A percentile compares a stretch with the other conserved stretches of the same genome.
Evolutionary conservation across 2,797 vertebrate genomes (phyloP).

Genomic region (Anas acuta): DNA sequence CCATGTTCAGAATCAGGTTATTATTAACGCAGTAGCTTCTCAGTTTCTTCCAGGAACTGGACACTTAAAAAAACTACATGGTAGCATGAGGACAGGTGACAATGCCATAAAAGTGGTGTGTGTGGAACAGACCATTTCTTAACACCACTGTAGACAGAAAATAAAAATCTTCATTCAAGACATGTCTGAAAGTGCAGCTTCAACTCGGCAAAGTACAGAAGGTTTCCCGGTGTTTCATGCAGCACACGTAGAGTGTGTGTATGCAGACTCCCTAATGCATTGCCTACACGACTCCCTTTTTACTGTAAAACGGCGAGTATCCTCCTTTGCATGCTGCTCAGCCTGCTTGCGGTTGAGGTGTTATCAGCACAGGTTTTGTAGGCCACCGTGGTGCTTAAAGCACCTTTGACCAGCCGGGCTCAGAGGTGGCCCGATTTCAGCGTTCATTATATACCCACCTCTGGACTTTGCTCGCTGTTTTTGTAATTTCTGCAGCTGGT

Average conservation of each 20-base stretch:
- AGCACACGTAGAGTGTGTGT: background rate
- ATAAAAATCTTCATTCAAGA: background rate
- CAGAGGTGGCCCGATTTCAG: background rate
- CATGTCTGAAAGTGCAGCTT: background rate
- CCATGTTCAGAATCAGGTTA: background rate
- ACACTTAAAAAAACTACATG: background rate
- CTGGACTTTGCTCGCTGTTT: background rate
- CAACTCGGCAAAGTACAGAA: background rate
- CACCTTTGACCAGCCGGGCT: background rate
- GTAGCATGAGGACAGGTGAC: background rate
- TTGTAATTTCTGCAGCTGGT: background rate
- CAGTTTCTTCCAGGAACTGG: background rate
- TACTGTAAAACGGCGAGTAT: background rate
- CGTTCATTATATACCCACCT: background rate
- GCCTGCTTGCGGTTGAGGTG: background rate
- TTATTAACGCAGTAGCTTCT: background rate
- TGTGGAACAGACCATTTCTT: background rate
- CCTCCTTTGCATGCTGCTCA: background rate
- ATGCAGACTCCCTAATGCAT: rapidly evolving
- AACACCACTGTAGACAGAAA: background rate
- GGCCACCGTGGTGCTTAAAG: rapidly evolving
- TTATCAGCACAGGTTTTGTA: rapidly evolving
- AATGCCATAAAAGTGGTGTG: background rate
- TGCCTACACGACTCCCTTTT: background rate
- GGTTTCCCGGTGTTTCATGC: background rate